Evolutionary conservation across 2,113 vertebrate species (phyloP).

Genomic region (Entomyzon cyanotis): DNA sequence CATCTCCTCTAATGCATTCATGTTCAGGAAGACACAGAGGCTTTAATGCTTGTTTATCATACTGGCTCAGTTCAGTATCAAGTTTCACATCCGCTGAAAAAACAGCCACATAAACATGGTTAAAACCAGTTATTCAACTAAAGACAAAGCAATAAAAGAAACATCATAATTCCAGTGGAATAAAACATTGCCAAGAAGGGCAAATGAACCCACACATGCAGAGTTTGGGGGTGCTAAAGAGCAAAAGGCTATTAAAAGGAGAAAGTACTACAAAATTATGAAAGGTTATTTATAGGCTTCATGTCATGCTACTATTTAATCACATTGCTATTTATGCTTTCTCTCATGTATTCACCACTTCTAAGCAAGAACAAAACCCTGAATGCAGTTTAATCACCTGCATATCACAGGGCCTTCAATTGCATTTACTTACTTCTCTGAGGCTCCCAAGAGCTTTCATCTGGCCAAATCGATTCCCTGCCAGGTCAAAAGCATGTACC

Average conservation of each 20-base stretch:
- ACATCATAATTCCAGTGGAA: background rate
- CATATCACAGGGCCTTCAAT: background rate
- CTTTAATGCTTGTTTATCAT: background rate
- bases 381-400: background rate
- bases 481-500: background rate
- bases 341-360: background rate
- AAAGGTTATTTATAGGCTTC: constrained; percentile 5
- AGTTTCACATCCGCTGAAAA: background rate
- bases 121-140: background rate
- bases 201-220: background rate
- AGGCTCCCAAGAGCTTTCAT: background rate
- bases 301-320: background rate
- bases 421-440: background rate
- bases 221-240: background rate
- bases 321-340: background rate
- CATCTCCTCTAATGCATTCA: background rate
- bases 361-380: background rate
- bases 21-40: background rate
- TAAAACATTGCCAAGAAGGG: background rate
- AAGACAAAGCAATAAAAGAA: background rate
- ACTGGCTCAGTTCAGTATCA: background rate
- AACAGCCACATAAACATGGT: background rate
- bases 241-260: constrained; percentile 8
- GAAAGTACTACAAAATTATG: background rate
- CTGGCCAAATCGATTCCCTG: background rate